Evolutionary conservation across 2,888 invertebrate genomes (phyloP).

Genomic region (Myathropa florea): DNA sequence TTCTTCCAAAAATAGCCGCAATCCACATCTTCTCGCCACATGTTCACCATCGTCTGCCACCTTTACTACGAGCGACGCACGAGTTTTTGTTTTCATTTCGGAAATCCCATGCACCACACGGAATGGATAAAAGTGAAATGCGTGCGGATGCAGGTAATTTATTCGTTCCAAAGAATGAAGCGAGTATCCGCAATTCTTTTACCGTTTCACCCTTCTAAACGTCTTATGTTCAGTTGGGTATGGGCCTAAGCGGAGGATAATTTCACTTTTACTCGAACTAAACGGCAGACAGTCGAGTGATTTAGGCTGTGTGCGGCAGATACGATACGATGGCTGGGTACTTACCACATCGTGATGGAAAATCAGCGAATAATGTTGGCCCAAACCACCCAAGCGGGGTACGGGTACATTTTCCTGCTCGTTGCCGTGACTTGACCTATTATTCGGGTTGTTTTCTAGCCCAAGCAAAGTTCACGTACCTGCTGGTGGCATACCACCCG

Average conservation of each 20-base stretch:
- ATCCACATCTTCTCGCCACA: constrained; percentile 59
- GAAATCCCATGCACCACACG: constrained; percentile 17
- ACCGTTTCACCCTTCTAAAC: constrained; percentile 16
- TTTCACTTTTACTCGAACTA: constrained; percentile 68
- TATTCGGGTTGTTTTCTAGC: background rate
- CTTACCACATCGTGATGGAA: background rate
- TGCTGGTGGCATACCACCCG: background rate
- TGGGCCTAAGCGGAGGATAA: constrained; percentile 20
- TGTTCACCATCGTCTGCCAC: constrained; percentile 44
- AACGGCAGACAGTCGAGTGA: constrained; percentile 31
- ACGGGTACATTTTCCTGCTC: constrained; percentile 24
- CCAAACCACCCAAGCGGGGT: background rate
- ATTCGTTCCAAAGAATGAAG: constrained; percentile 61
- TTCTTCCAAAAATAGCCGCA: constrained; percentile 34
- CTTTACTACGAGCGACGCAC: background rate
- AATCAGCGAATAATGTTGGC: background rate
- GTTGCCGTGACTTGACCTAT: constrained; percentile 37
- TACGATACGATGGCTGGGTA: background rate
- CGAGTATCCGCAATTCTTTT: constrained; percentile 29
- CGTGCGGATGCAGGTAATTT: constrained; percentile 66
- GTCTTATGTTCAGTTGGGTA: too few relatives aligned
- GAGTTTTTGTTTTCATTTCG: constrained; percentile 24
- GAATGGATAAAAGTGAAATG: constrained; percentile 67
- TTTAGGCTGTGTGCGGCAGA: background rate
- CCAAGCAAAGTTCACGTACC: background rate